Base-by-base conservation (phyloP, 2,113 vertebrate species). In the Pterophyllum scalare region DNA sequence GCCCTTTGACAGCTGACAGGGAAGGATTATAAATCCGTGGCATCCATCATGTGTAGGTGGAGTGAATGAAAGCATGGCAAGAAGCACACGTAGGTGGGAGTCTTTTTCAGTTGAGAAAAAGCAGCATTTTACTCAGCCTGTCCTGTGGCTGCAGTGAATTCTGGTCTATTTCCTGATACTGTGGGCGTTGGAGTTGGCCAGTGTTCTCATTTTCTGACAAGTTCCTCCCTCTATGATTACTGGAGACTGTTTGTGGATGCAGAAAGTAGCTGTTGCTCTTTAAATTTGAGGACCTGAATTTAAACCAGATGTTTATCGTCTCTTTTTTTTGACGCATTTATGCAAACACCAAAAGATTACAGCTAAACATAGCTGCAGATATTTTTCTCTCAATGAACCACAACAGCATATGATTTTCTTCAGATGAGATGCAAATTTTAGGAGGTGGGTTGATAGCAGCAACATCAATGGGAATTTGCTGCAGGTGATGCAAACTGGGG, bases 81-180 rank as follows among this genome's bases (percentile, higher is more conserved):
- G 52, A 7, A 46, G 26, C 67, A 26, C 7, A 40, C 58, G 17
- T 22, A 35, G 62, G 83, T 84, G 77, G 74, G 79, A 82, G 79
- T 35, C 49, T 28, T 59, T 72, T 54, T 54, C 26, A 72, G 67
- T 72, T 72, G 12, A 77, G 57, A 59, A 84, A 75, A 80, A 61
- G 0, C 1, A 72, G 65, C 46, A 72, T 72, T 72, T 72, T 72
- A 54, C 67, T 72, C 26, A 72, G 52, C 52, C 17, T 67, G 76
- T 80, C 58, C 24, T 77, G 65, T 56, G 40, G 46, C 67, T 84
- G 81, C 72, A 76, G 19, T 61, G 82, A 75, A 82, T 91, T 40
- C 81, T 83, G 89, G 77, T 85, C 79, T 78, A 85, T 84, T 87
- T 83, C 77, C 60, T 40, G 78, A 80, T 7, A 19, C 38, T 10